phyloP scores from a whole-genome alignment of 2,797 vertebrate species.

The Melanogrammus aeglefinus region DNA sequence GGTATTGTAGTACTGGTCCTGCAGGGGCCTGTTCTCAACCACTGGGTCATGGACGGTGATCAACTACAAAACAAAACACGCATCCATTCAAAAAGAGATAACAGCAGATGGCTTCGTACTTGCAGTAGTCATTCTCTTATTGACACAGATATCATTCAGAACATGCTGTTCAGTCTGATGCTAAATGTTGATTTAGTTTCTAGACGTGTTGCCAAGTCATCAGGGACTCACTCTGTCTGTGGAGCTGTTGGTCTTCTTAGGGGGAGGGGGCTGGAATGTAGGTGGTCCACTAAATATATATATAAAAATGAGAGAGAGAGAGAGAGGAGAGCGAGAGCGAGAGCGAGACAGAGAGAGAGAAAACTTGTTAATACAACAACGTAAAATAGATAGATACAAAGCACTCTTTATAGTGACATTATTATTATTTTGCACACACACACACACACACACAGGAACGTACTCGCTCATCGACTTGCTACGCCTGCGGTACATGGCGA shows the following conservation, averaged over 20 bases:
- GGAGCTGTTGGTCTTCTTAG: constrained; percentile 56
- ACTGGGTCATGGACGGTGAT: neutral
- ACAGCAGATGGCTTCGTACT: neutral
- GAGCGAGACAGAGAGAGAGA: too few species aligned
- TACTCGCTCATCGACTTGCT: constrained; percentile 33
- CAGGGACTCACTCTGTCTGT: constrained; percentile 58
- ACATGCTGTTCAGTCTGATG: neutral
- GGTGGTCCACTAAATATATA: constrained; percentile 67
- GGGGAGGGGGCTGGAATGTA: constrained; percentile 76
- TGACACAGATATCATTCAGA: neutral
- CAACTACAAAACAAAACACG: constrained; percentile 35
- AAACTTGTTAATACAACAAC: too few species aligned
- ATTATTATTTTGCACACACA: neutral
- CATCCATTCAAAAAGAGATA: constrained; percentile 9
- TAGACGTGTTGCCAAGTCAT: neutral
- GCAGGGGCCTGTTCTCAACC: constrained; percentile 31
- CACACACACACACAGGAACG: neutral
- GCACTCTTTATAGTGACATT: neutral
- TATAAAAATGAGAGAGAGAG: too few species aligned
- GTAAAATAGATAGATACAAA: neutral
- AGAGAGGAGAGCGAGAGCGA: too few species aligned
- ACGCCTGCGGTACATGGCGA: constrained; percentile 64
- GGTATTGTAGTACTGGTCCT: constrained; percentile 29
- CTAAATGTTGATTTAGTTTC: constrained; percentile 2
- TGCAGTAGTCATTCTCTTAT: neutral